A percentile compares a stretch with the other conserved stretches of the same genome.
phyloP scores from a whole-genome alignment of 2,113 vertebrate species.

The Meles meles region DNA sequence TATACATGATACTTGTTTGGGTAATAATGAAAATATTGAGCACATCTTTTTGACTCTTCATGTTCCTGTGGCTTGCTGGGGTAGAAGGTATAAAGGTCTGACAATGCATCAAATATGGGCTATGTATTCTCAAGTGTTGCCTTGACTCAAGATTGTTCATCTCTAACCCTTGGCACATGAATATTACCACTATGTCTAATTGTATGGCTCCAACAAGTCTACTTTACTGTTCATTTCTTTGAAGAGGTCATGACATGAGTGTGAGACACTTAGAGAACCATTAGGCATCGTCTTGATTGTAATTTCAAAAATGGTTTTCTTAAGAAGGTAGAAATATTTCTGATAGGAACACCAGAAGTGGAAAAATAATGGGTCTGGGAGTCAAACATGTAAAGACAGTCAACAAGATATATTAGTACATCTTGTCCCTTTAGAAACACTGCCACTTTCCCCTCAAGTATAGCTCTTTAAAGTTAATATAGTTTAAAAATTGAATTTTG shows the following conservation, averaged over 20 bases:
- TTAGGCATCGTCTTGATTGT: neutral
- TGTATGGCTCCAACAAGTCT: neutral
- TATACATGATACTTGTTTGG: neutral
- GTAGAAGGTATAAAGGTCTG: neutral
- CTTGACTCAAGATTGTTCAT: neutral
- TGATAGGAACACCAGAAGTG: constrained; percentile 45
- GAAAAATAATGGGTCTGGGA: constrained; percentile 35
- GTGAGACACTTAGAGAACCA: neutral
- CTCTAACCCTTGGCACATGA: neutral
- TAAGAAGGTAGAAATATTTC: constrained; percentile 4
- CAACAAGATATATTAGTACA: constrained; percentile 13
- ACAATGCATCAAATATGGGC: neutral
- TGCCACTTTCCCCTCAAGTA: neutral
- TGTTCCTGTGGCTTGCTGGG: neutral
- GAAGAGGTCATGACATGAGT: neutral
- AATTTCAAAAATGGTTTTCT: neutral
- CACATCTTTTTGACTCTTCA: neutral
- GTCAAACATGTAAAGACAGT: neutral
- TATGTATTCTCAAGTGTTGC: neutral
- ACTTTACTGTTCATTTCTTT: neutral
- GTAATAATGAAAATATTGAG: neutral
- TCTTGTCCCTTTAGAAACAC: constrained; percentile 20
- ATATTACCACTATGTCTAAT: neutral
- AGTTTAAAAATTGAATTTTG: constrained; percentile 28
- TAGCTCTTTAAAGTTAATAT: neutral